Evolutionary conservation across 2,113 vertebrate genomes (phyloP).

Genomic region (Mesoclemmys tuberculata): DNA sequence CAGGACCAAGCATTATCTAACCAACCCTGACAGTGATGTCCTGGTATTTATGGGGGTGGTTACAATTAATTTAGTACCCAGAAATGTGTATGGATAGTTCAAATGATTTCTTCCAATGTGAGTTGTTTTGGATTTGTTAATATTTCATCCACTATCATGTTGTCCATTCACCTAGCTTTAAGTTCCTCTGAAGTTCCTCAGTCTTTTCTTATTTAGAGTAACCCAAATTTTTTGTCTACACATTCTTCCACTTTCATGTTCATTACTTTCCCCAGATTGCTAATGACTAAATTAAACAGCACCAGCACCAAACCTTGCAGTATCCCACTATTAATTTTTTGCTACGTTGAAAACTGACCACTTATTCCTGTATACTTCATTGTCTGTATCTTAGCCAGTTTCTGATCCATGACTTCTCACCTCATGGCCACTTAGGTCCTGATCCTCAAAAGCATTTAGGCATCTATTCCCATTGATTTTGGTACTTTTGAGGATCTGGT

Average conservation of each 20-base stretch:
- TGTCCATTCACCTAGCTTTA: neutral
- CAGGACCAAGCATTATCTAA: no score
- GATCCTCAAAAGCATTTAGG: no score
- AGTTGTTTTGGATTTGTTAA: no score
- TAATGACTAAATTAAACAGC: fast-evolving
- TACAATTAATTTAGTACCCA: no score
- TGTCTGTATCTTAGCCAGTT: neutral
- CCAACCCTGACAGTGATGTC: no score
- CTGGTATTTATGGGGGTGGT: no score
- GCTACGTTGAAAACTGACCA: fast-evolving
- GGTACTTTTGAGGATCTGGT: no score
- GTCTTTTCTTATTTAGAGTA: neutral
- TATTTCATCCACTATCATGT: neutral
- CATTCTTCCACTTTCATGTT: fast-evolving
- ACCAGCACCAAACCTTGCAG: fast-evolving
- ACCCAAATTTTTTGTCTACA: no score
- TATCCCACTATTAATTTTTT: fast-evolving
- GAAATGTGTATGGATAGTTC: neutral
- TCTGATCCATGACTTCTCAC: no score
- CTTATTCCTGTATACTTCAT: fast-evolving
- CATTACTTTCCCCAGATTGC: neutral
- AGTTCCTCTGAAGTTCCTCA: neutral
- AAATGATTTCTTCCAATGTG: neutral
- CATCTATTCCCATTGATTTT: no score
- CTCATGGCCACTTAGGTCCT: no score